Base-by-base conservation (phyloP, 1,140 invertebrate species). In the Pararge aegeria region DNA sequence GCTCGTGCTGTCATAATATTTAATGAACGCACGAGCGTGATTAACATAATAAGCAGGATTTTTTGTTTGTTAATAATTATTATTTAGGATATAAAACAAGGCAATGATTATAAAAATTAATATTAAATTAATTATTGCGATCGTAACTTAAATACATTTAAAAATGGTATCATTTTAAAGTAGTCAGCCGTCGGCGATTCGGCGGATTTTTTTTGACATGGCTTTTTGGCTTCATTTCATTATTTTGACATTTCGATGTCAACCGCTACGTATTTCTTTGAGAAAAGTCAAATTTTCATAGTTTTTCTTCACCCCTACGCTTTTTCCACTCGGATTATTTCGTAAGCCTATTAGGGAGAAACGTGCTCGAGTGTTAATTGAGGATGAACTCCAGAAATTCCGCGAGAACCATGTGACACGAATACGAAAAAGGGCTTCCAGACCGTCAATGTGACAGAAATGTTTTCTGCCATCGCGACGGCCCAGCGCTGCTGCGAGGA, bases 211-310 rank as follows among this genome's bases (percentile, higher is more conserved):
- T 88, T 89, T 87, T 87, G 83, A 83, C 84, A 87, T 83, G 77
- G 78, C 76, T 81, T 82, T 75, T 86, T 83, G 80, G 78, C 83
- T 86, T 90, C 83, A 85, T 82, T 87, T 86, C 83, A 89, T 89
- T 90, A 90, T 90, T 90, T 90, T 90, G 89, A 90, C 89, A 86
- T 90, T 89, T 90, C 80, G 81, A 84, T 90, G 89, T 90, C 88
- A 90, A 90, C 81, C 83, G 87, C 83, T 89, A 88, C 87, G 85
- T 88, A 88, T 89, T 87, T 87, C 79, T 75, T 72, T 69, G 66
- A 78, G 79, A 85, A 87, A 85, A 80, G 70, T 79, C 64, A 68
- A 75, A 74, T 81, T 82, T 78, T 73, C 64, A 62, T 75, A 56
- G 60, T 78, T 80, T 87, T 80, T 70, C 65, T 67, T 62, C 55